Evolutionary conservation across 2,888 invertebrate species (phyloP), one percentile per base, ranked within the genome.

Genomic region (Cataglyphis cursor): DNA sequence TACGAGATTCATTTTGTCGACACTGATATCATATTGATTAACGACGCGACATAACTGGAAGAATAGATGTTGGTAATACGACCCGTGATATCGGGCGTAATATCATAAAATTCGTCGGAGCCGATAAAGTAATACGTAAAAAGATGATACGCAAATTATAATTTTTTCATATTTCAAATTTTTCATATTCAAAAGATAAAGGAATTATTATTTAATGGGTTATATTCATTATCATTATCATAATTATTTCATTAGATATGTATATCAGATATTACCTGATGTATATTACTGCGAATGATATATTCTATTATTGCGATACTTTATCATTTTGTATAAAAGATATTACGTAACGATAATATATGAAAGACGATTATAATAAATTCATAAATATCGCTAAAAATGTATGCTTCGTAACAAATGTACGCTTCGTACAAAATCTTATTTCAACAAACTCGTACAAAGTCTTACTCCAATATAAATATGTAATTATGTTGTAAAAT

Each of bases 1-100:
- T 72, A 24, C 78, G 83, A 85, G 88, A 91, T 90, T 89, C 87
- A 81, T 85, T 88, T 82, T 78, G 75, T 68, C 84, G 81, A 65
- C 78, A 75, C 21, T 48, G 24, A 28, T 35, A n/a, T 31, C 31
- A 21, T 15, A 59, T 18, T 57, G 72, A 15, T 59, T 70, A 31
- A 21, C 28, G 21, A 68, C 9, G 8, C 28, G 28, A 70, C 10
- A 5, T 54, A 48, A 21, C 72, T 21, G 18, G 3, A 1, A 15
- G 31, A 59, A 72, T 12, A 24, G 21, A 24, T 31, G 35, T 35
- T 51, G 2, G 5, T 35, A 51, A 51, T 51, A 51, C 6, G 21
- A 24, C 35, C 24, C 18, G 5, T 24, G 21, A 18, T 31, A 21
- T 35, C 24, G 48, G 9, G 1, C n/a, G 9, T 65, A 57, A 0